A percentile compares a stretch with the other conserved stretches of the same genome.
These are phyloP conservation scores for Melanotaenia maccullochi DNA, from an alignment of 2,797 vertebrate genomes.

Conservation along the genomic window DNA sequence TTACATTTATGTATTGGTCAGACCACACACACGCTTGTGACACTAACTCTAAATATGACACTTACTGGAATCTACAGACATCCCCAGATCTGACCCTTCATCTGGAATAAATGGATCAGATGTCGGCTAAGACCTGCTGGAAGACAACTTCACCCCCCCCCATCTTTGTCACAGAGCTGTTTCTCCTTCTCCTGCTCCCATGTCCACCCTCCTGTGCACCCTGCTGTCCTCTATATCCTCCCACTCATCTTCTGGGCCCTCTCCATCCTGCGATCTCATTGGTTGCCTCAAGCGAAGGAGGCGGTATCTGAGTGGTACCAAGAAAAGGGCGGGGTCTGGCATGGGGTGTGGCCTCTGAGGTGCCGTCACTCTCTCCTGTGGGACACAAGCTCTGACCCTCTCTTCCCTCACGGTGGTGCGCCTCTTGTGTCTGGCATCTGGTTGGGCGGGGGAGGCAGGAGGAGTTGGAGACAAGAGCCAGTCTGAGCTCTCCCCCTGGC, in stretches of 20 bases:
- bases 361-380: constrained; percentile 79
- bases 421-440: constrained; percentile 56
- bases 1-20: constrained; percentile 22
- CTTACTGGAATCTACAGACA: constrained; percentile 46
- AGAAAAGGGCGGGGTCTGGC: constrained; percentile 93
- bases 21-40: constrained; percentile 33
- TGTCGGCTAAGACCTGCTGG: constrained; percentile 37
- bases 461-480: constrained; percentile 74
- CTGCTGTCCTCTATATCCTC: constrained; percentile 74
- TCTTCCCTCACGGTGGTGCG: constrained; percentile 72
- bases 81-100: constrained; percentile 37
- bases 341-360: constrained; percentile 85
- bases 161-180: constrained; percentile 73
- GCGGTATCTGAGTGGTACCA: constrained; percentile 84
- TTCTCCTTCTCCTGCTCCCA: constrained; percentile 78
- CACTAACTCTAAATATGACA: constrained; percentile 52
- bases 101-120: constrained; percentile 23
- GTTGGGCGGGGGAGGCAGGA: constrained; percentile 58
- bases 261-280: constrained; percentile 51
- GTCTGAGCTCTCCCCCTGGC: constrained; percentile 53
- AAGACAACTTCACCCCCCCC: constrained; percentile 41
- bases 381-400: constrained; percentile 79
- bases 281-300: constrained; percentile 74
- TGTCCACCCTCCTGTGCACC: constrained; percentile 77
- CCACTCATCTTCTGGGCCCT: constrained; percentile 73